Percentiles rank a stretch among this genome's conserved stretches.
These are phyloP conservation scores for Papilio gigon DNA, from an alignment of 2,888 invertebrate species.

Conservation along the genomic window DNA sequence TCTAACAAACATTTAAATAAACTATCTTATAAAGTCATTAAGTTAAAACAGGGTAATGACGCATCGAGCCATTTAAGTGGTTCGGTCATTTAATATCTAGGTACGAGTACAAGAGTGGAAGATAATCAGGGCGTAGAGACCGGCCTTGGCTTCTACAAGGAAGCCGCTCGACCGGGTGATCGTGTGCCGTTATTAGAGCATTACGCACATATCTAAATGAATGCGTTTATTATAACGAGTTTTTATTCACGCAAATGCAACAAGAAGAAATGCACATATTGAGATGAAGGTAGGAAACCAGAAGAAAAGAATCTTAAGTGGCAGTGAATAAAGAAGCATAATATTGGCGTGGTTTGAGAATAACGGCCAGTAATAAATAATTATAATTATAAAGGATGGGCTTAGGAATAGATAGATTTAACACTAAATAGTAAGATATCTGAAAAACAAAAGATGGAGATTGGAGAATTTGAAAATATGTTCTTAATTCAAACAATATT, in stretches of 20 bases:
- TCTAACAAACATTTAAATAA: background rate
- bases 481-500: too few species aligned
- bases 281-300: background rate
- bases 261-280: background rate
- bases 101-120: conserved; percentile 39
- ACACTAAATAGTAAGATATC: too few species aligned
- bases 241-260: background rate
- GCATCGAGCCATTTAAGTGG: conserved; percentile 21
- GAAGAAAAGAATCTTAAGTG: too few species aligned
- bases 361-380: too few species aligned
- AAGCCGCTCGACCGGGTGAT: conserved; percentile 41
- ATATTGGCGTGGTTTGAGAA: too few species aligned
- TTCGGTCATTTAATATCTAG: conserved; percentile 28
- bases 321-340: too few species aligned
- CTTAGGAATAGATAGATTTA: too few species aligned
- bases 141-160: conserved; percentile 44
- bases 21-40: background rate
- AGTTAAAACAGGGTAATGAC: conserved; percentile 13
- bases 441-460: too few species aligned
- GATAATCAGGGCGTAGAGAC: conserved; percentile 44
- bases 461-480: too few species aligned
- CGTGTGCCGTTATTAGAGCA: conserved; percentile 42
- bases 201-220: conserved; percentile 36
- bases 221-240: conserved; percentile 28
- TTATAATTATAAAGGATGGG: too few species aligned